Conservation (phyloP, 2,888 invertebrate species). For the Hartigia nigra region DNA sequence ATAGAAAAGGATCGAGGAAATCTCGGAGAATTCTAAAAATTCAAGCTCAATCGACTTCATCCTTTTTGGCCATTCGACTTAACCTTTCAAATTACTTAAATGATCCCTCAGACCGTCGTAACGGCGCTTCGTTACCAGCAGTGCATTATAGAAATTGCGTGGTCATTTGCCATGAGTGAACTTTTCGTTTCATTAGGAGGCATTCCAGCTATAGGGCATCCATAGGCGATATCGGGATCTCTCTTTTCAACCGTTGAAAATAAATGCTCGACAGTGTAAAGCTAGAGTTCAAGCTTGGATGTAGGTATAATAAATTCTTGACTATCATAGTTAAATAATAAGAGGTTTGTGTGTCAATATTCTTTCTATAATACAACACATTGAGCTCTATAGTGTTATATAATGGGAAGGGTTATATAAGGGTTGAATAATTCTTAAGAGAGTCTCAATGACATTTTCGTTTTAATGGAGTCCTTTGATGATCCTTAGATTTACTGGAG, state of each 20-base stretch:
- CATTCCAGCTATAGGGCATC: neutral
- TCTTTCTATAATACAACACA: neutral
- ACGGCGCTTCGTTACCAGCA: neutral
- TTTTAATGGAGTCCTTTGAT: neutral
- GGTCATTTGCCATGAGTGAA: neutral
- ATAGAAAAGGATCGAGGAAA: neutral
- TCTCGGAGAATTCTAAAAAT: neutral
- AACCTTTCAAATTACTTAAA: neutral
- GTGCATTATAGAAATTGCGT: conserved; percentile 1
- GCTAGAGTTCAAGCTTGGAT: neutral
- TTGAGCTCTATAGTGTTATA: neutral
- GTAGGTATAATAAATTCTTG: neutral
- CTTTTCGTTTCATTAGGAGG: neutral
- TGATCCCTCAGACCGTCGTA: neutral
- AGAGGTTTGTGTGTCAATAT: neutral
- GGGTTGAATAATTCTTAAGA: neutral
- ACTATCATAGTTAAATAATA: neutral
- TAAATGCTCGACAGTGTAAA: neutral
- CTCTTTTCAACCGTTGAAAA: neutral
- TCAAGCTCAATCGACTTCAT: neutral
- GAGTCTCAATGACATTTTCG: neutral
- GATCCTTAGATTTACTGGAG: neutral
- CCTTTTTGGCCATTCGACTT: neutral
- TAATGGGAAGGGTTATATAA: neutral
- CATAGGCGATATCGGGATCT: neutral